phyloP scores from a whole-genome alignment of 2,113 vertebrate species.

The Heterochromis multidens region DNA sequence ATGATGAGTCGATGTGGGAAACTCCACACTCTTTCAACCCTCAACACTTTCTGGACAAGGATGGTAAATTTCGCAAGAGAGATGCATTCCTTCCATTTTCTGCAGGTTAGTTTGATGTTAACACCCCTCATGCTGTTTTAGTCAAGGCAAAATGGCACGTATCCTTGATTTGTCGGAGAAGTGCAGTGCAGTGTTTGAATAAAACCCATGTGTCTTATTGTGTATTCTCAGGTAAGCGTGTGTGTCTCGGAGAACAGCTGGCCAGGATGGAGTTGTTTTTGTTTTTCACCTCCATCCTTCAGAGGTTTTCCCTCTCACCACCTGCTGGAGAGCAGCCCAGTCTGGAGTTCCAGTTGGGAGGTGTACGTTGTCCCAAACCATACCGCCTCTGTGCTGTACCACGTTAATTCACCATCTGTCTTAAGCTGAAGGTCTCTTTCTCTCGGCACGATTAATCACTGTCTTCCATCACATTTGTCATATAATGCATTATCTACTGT shows the following conservation, averaged over 20 bases:
- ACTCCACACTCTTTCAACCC: conserved; percentile 83
- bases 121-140: neutral
- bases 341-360: conserved; percentile 49
- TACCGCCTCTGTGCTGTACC: conserved; percentile 49
- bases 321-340: conserved; percentile 48
- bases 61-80: neutral
- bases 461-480: neutral
- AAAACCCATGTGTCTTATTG: rapidly evolving
- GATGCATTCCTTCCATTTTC: conserved; percentile 68
- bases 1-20: conserved; percentile 78
- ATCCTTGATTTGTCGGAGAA: neutral
- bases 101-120: conserved; percentile 66
- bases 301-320: conserved; percentile 57
- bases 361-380: conserved; percentile 37
- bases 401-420: neutral
- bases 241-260: conserved; percentile 79
- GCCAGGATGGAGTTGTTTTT: conserved; percentile 83
- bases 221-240: conserved; percentile 73
- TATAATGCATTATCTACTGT: neutral
- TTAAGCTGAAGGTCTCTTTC: neutral
- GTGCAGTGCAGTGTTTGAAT: neutral
- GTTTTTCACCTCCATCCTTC: conserved; percentile 79
- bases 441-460: neutral
- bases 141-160: neutral
- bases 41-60: conserved; percentile 81